Base-by-base conservation (phyloP, 2,113 vertebrate species). In the Gasterosteus aculeatus region DNA sequence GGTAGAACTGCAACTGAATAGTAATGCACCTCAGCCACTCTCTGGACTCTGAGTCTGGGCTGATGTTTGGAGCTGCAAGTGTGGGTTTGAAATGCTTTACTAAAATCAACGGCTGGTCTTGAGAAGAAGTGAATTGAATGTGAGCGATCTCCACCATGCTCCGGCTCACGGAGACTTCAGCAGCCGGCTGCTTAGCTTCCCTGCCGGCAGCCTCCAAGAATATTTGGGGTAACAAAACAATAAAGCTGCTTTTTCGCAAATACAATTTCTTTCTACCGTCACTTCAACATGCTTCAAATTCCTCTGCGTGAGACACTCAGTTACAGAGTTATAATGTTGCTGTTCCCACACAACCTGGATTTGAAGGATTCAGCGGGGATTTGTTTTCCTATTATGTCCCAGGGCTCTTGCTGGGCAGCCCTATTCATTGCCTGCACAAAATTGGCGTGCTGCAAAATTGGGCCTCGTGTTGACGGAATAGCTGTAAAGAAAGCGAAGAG, bases 401-500 rank as follows among this genome's bases (percentile, higher is more conserved):
- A n/a, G 38, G 31, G 72, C 31, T 46, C 69, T 77, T 72, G 47
- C 77, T 75, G 73, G 29, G 84, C 47, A 63, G 44, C 77, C 61
- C 63, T 81, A 62, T 84, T 91, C 79, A 69, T 47, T 47, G 42
- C 29, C 68, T 3, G 10, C 63, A 75, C 68, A 82, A 75, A 84
- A 85, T 71, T 82, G 73, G 46, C 76, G 35, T 54, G 15, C 64
- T 77, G 78, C 75, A 81, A 88, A 92, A 91, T 88, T 78, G 85
- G 60, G 72, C 69, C 57, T 75, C 10, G 46, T 67, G 46, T 75
- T 84, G 65, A 77, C 80, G 72, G 49, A 82, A 82, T 51, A 66
- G 67, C 75, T 86, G 75, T 75, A 76, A 72, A 74, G 63, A 81
- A 82, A 75, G 18, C 46, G 44, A 26, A 26, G 22, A 66, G 66